Evolutionary conservation across 2,113 vertebrate species (phyloP).

Genomic region (Hassar affinis): DNA sequence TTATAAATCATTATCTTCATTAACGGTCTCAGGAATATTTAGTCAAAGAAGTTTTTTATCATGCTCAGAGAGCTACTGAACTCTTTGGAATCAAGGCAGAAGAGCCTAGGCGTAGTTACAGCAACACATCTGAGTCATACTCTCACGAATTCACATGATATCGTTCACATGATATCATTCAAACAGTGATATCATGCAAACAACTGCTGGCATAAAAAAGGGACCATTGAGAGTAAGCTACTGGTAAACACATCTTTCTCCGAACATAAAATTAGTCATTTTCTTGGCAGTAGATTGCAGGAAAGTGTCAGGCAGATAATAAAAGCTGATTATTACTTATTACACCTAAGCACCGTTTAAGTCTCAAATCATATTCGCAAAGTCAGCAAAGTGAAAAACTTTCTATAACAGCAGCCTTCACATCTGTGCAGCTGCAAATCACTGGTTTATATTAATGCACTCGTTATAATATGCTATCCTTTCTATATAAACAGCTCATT

Average conservation of each 20-base stretch:
- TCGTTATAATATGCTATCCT: background rate
- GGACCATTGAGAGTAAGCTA: constrained; percentile 50
- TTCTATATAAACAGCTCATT: background rate
- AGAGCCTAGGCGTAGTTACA: constrained; percentile 51
- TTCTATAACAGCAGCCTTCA: background rate
- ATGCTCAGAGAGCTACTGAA: constrained; percentile 63
- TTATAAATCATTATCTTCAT: constrained; percentile 68
- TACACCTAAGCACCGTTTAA: background rate
- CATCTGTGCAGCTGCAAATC: background rate
- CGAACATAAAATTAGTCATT: constrained; percentile 37
- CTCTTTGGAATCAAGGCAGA: constrained; percentile 63
- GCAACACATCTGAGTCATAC: constrained; percentile 69
- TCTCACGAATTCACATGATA: constrained; percentile 67
- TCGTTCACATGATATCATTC: constrained; percentile 65
- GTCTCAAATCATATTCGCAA: background rate
- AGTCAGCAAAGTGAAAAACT: background rate
- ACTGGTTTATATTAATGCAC: background rate
- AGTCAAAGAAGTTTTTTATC: constrained; percentile 45
- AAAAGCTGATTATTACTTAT: constrained; percentile 4
- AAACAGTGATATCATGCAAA: constrained; percentile 61
- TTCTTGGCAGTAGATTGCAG: constrained; percentile 30
- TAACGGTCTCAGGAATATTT: constrained; percentile 58
- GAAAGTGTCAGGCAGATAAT: background rate
- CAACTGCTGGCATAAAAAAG: constrained; percentile 48
- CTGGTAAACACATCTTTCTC: constrained; percentile 33